Evolutionary conservation across 2,113 vertebrate species (phyloP).

Genomic region (Callionymus lyra): DNA sequence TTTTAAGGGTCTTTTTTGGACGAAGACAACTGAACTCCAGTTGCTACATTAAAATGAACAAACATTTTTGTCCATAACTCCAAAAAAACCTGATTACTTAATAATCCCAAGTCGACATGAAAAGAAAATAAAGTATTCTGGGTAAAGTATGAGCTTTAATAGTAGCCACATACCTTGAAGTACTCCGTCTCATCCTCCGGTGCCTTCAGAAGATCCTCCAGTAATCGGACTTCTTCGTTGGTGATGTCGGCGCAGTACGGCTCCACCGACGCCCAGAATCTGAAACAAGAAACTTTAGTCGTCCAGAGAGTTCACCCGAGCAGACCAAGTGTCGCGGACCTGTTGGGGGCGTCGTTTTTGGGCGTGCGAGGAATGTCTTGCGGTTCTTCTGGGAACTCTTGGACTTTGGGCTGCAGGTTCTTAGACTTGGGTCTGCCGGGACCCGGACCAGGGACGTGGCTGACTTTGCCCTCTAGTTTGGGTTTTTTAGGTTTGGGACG

Average conservation of each 20-base stretch:
- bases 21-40: no score
- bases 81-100: no score
- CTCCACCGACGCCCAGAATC: conserved; percentile 96
- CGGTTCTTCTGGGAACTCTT: conserved; percentile 90
- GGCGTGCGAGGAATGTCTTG: conserved; percentile 92
- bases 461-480: conserved; percentile 86
- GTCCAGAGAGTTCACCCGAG: background rate
- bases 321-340: conserved; percentile 56
- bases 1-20: no score
- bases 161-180: conserved; percentile 92
- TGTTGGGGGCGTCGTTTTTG: conserved; percentile 96
- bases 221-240: conserved; percentile 84
- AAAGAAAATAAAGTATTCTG: no score
- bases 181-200: conserved; percentile 93
- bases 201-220: conserved; percentile 90
- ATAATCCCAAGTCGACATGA: no score
- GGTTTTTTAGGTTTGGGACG: conserved; percentile 96
- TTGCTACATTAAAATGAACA: no score
- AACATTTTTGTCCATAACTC: no score
- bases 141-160: no score
- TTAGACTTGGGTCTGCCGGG: conserved; percentile 92
- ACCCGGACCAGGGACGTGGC: conserved; percentile 82
- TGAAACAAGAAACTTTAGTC: conserved; percentile 34
- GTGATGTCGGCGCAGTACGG: conserved; percentile 96
- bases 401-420: conserved; percentile 89